Evolutionary conservation across 2,113 vertebrate genomes (phyloP).

Genomic region (Psilopsiagon aurifrons): DNA sequence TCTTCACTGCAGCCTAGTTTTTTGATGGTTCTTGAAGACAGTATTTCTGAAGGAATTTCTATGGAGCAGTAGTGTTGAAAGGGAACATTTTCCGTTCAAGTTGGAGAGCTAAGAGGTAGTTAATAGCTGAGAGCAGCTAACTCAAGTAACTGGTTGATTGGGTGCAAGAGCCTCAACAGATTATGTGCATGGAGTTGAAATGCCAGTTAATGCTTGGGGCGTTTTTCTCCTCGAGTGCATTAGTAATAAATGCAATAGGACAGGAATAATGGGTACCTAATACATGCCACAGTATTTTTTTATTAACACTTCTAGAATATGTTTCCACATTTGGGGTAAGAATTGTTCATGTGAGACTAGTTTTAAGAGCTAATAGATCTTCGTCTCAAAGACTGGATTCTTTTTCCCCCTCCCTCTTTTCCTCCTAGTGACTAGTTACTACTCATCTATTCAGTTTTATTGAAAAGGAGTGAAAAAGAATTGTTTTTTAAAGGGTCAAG

Average conservation of each 20-base stretch:
- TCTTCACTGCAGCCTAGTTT: neutral
- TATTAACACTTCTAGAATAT: neutral
- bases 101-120: neutral
- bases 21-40: neutral
- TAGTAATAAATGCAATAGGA: neutral
- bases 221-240: neutral
- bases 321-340: neutral
- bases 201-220: neutral
- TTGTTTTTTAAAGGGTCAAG: neutral
- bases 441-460: neutral
- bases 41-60: neutral
- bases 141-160: neutral
- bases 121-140: neutral
- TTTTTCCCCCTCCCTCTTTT: neutral
- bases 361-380: neutral
- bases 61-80: neutral
- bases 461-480: neutral
- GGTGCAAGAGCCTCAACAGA: neutral
- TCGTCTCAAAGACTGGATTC: neutral
- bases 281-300: neutral
- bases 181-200: neutral
- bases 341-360: neutral
- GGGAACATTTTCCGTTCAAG: rapidly evolving
- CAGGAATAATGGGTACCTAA: neutral
- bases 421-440: neutral